Evolutionary conservation across 2,888 invertebrate species (phyloP).

Genomic region (Uropetala carovei): DNA sequence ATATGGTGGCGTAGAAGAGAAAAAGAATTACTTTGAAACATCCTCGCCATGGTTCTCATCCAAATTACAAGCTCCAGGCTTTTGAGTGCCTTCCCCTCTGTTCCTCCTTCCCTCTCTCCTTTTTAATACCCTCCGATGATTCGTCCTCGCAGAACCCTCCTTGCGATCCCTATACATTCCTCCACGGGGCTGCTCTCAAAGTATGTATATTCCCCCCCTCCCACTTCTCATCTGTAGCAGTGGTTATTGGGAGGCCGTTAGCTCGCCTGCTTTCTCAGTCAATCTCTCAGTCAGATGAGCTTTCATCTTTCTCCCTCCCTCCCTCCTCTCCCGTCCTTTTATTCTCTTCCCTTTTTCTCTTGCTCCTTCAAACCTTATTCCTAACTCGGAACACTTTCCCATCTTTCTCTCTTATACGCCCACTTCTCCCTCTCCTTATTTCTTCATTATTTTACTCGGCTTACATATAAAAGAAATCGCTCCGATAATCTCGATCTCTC

Average conservation of each 20-base stretch:
- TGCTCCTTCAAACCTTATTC: not conserved
- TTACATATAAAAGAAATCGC: too few species aligned
- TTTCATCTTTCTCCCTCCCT: slow-evolving; percentile 30
- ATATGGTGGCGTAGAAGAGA: not conserved
- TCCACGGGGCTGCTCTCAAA: too few species aligned
- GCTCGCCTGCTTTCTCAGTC: slow-evolving; percentile 15
- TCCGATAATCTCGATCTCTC: too few species aligned
- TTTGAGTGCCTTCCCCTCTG: slow-evolving; percentile 28
- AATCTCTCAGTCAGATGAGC: slow-evolving; percentile 52
- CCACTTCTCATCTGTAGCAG: too few species aligned
- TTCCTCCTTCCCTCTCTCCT: not conserved
- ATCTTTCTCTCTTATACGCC: not conserved
- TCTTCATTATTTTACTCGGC: too few species aligned
- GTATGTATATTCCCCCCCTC: too few species aligned
- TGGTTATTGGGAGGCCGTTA: slow-evolving; percentile 38
- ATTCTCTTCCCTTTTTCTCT: not conserved
- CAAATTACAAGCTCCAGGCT: slow-evolving; percentile 46
- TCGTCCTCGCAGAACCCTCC: too few species aligned
- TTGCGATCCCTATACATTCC: too few species aligned
- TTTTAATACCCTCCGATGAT: too few species aligned
- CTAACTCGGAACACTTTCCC: not conserved
- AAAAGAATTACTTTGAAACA: slow-evolving; percentile 49
- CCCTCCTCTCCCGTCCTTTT: not conserved
- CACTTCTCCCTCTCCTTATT: too few species aligned
- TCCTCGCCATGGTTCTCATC: slow-evolving; percentile 33